Conservation (phyloP, 1,140 invertebrate species). For the Ephestia elutella region DNA sequence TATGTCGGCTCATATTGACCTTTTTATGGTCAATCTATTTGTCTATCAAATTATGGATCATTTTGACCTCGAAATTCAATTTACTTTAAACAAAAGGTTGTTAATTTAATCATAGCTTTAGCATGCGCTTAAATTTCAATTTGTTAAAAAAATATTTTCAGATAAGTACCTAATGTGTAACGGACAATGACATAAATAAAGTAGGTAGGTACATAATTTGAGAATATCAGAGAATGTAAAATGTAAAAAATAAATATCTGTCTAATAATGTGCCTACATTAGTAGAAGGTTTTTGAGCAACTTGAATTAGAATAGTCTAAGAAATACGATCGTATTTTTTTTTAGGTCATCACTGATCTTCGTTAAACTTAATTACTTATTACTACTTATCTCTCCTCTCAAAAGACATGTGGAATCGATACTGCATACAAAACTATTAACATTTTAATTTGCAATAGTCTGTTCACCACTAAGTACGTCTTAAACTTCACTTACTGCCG, state of each 20-base stretch:
- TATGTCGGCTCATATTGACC: not conserved
- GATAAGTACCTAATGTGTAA: too few species aligned
- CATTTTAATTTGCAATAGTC: not conserved
- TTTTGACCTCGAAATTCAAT: not conserved
- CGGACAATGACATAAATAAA: too few species aligned
- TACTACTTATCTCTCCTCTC: not conserved
- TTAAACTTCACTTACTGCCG: conserved; percentile 22
- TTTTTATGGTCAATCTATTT: not conserved
- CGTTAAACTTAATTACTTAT: not conserved
- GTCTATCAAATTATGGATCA: not conserved
- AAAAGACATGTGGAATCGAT: not conserved
- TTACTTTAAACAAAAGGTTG: not conserved
- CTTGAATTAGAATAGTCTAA: too few species aligned
- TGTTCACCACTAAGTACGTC: conserved; percentile 8
- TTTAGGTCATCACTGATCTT: not conserved
- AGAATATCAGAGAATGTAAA: too few species aligned
- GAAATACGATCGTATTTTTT: too few species aligned
- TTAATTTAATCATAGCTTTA: too few species aligned
- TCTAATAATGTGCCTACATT: too few species aligned
- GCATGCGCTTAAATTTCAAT: too few species aligned
- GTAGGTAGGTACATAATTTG: too few species aligned
- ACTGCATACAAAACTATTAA: not conserved
- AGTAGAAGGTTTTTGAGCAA: too few species aligned
- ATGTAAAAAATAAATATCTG: too few species aligned
- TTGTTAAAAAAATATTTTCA: too few species aligned